These are phyloP conservation scores for Myotis brandtii DNA, from an alignment of 2,113 vertebrate species.

Conservation along the genomic window DNA sequence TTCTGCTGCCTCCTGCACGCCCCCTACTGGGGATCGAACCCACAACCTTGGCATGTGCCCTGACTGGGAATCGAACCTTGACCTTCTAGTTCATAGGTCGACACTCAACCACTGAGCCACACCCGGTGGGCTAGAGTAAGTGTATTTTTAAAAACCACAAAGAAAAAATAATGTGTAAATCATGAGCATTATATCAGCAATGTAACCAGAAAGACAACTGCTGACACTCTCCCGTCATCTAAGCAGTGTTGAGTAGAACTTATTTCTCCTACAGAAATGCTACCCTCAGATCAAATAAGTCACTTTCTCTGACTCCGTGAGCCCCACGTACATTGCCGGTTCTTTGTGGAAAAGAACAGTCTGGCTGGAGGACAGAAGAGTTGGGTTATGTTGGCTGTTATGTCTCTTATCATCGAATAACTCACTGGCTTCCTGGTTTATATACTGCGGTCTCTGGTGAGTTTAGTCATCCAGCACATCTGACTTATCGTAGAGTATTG, in stretches of 20 bases:
- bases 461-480: slow-evolving; percentile 47
- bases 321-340: neutral
- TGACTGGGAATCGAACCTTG: too few relatives aligned
- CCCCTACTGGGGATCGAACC: too few relatives aligned
- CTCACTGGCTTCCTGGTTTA: slow-evolving; percentile 20
- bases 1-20: too few relatives aligned
- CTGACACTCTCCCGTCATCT: too few relatives aligned
- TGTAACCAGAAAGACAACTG: neutral
- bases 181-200: neutral
- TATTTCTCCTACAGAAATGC: neutral
- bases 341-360: slow-evolving; percentile 24
- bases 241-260: neutral
- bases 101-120: too few relatives aligned
- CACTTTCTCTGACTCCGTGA: neutral
- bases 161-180: neutral
- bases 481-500: slow-evolving; percentile 42
- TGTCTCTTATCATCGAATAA: neutral
- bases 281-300: neutral
- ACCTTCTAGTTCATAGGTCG: too few relatives aligned
- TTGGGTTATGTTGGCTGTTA: neutral
- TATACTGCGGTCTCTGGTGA: slow-evolving; percentile 25
- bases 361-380: neutral
- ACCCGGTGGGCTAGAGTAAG: neutral
- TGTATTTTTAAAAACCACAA: neutral
- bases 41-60: too few relatives aligned